Base-by-base conservation (phyloP, 2,888 invertebrate genomes). In the Erebia palarica region DNA sequence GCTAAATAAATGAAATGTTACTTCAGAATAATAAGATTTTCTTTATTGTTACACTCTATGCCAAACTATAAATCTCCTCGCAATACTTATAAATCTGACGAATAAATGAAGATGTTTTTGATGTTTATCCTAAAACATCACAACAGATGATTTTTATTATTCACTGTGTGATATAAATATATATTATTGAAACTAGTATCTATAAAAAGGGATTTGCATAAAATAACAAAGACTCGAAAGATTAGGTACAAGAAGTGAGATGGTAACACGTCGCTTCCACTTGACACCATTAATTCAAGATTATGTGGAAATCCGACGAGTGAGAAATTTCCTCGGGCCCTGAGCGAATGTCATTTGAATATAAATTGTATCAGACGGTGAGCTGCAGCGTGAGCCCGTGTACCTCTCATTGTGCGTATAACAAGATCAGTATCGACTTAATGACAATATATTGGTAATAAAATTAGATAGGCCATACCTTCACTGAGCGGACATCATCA, bases 391-490 rank as follows among this genome's bases (percentile, higher is more conserved):
- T 81, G 81, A 80, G 80, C 84, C 80, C 83, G 81, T 86, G 87
- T 86, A 85, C 86, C 87, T 87, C 86, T 89, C 89, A 91, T 92
- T 92, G 92, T 92, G 91, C 90, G 89, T 92, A 91, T 91, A 92
- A 92, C 93, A 92, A 92, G 93, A 92, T 92, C 92, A 92, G 92
- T 92, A 92, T 93, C 93, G 89, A 88, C 91, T 91, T 93, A 92
- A 93, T 93, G 92, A 93, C 93, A 92, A 93, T 92, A 93, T 93
- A 93, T 93, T 92, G 93, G 91, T 92, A 90, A 92, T 92, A 92
- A 93, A 93, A 91, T 92, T 91, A 92, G 93, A 93, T 92, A 91
- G 92, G 88, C 90, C 86, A 86, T 86, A 84, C 85, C 89, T 90
- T 92, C 91, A 91, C 88, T 86, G 84, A 80, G 82, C 82, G 85